Evolutionary conservation across 2,113 vertebrate species (phyloP), one percentile per base, ranked within the genome.

Genomic region (Morone chrysops): DNA sequence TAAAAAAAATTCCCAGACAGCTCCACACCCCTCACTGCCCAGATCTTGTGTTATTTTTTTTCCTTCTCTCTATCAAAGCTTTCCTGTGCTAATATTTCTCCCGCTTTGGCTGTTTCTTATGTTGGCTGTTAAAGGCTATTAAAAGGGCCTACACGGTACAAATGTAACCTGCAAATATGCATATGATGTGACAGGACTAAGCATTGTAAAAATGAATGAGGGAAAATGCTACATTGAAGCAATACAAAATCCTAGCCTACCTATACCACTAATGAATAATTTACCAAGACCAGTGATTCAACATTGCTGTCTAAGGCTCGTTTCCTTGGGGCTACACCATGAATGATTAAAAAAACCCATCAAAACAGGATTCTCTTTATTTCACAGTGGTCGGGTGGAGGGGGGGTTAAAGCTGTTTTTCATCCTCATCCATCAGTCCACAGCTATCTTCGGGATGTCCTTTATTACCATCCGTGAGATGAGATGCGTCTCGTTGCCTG

Each of bases 211-310:
- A 80, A 54, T 43, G 20, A 82, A 48, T 25, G 36, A n/a, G 45
- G 12, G 47, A 17, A 48, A 45, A 86, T 87, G 89, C 91, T 93
- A 93, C 91, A 91, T 89, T 73, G 84, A 84, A 88, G 82, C 84
- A 80, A 85, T 81, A 82, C 48, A 66, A 47, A 93, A 89, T 78
- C 89, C 88, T 81, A 81, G 68, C 77, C 83, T 81, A 83, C 81
- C 86, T 87, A 80, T 45, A 78, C 67, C 81, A 69, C 82, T 81
- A 70, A 92, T 92, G 53, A 92, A 94, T 92, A 77, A 92, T 91
- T 90, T 80, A 92, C 77, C 83, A 80, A 74, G 59, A 90, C 87
- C 88, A 92, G 91, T 92, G 90, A 90, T 90, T 92, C 86, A 87
- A 88, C 87, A 93, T 93, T 80, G 90, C 89, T 86, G 81, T 87